A percentile compares a stretch with the other conserved stretches of the same genome.
These are phyloP conservation scores for Drosophila lutescens DNA, from an alignment of 2,888 invertebrate species.

Conservation along the genomic window DNA sequence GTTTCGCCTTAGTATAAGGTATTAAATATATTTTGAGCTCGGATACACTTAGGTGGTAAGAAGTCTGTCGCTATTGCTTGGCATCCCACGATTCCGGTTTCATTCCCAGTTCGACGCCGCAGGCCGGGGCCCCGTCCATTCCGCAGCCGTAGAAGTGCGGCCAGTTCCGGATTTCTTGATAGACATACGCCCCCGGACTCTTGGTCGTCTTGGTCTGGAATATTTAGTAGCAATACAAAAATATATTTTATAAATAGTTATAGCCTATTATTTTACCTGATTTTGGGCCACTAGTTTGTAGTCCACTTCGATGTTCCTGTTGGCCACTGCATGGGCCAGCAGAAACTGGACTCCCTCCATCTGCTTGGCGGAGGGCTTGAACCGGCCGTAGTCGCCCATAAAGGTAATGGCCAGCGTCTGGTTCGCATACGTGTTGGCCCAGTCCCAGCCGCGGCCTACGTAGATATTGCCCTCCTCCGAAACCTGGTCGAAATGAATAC, in stretches of 20 bases:
- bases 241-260: too few relatives aligned
- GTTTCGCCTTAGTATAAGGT: constrained; percentile 22
- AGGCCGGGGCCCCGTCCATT: constrained; percentile 68
- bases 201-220: constrained; percentile 82
- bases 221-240: too few relatives aligned
- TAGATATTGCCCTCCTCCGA: constrained; percentile 86
- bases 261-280: constrained; percentile 80
- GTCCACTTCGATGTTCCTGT: constrained; percentile 83
- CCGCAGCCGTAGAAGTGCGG: constrained; percentile 84
- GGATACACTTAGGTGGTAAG: constrained; percentile 30
- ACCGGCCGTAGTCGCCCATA: constrained; percentile 85
- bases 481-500: constrained; percentile 71
- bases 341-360: constrained; percentile 84
- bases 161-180: constrained; percentile 85
- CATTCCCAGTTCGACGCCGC: constrained; percentile 82
- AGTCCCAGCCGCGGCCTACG: constrained; percentile 86
- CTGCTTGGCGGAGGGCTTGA: constrained; percentile 83
- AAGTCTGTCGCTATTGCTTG: constrained; percentile 58
- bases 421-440: constrained; percentile 85
- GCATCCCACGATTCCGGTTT: constrained; percentile 72
- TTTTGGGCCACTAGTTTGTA: constrained; percentile 86
- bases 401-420: constrained; percentile 85
- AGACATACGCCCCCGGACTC: constrained; percentile 86
- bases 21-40: constrained; percentile 34
- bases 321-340: constrained; percentile 84